Conservation (phyloP, 2,113 vertebrate genomes). For the Cyprinodon brontotheroides region DNA sequence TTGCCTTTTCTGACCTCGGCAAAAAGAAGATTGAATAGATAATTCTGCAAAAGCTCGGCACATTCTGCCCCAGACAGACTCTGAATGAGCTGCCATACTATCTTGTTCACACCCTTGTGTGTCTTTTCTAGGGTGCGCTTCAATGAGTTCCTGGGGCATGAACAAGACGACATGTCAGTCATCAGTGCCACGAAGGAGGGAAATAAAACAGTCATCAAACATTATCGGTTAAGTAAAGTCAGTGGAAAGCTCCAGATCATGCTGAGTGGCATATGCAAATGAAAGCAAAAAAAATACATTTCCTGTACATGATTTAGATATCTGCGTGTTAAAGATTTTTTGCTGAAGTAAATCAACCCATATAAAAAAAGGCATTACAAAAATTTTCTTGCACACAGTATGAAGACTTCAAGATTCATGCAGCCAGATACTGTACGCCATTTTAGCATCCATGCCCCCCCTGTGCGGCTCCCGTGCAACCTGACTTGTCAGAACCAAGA, state of each 20-base stretch:
- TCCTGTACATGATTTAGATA: background rate
- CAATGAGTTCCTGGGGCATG: constrained; percentile 22
- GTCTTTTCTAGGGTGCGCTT: constrained; percentile 25
- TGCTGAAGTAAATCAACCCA: background rate
- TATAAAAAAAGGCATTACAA: background rate
- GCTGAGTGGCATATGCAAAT: constrained; percentile 17
- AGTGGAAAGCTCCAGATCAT: constrained; percentile 44
- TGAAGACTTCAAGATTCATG: too few species aligned
- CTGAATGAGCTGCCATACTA: constrained; percentile 50
- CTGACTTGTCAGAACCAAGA: too few species aligned
- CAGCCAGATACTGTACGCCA: too few species aligned
- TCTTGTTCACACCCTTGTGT: constrained; percentile 28
- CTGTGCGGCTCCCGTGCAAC: too few species aligned
- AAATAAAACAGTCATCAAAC: constrained; percentile 65
- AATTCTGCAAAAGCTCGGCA: constrained; percentile 46
- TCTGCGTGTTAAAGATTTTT: background rate
- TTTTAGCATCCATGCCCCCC: too few species aligned
- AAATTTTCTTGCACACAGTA: background rate
- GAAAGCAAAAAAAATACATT: constrained; percentile 23
- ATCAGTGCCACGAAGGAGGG: constrained; percentile 33
- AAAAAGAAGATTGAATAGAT: constrained; percentile 63
- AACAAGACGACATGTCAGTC: constrained; percentile 48
- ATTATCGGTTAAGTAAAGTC: constrained; percentile 37
- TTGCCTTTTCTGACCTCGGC: constrained; percentile 55
- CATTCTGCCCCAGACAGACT: constrained; percentile 39